Percentiles rank a stretch among this genome's conserved stretches.
phyloP scores from a whole-genome alignment of 2,888 invertebrate genomes.

The Penaeus monodon region DNA sequence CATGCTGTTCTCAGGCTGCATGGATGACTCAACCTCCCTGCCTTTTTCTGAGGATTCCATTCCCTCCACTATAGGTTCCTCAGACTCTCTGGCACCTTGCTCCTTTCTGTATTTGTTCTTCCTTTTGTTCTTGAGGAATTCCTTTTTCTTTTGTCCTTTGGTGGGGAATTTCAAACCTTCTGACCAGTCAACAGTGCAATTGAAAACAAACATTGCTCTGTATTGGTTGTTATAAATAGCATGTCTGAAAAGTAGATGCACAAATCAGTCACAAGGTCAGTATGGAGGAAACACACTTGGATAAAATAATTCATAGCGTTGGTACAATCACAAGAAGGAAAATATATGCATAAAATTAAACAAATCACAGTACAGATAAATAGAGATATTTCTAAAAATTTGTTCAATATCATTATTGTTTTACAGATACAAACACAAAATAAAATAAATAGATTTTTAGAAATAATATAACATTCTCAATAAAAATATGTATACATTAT shows the following conservation, averaged over 20 bases:
- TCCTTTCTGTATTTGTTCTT: conserved; percentile 22
- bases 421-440: too few relatives aligned
- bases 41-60: too few relatives aligned
- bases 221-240: conserved; percentile 74
- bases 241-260: conserved; percentile 69
- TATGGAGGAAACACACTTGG: too few relatives aligned
- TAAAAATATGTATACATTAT: too few relatives aligned
- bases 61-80: too few relatives aligned
- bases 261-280: background rate
- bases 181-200: conserved; percentile 72
- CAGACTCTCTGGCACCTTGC: background rate
- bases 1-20: too few relatives aligned
- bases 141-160: conserved; percentile 67
- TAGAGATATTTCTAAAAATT: conserved; percentile 17
- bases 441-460: too few relatives aligned
- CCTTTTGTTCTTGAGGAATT: conserved; percentile 66
- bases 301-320: too few relatives aligned
- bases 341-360: background rate
- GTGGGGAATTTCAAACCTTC: conserved; percentile 67
- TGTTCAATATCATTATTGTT: too few relatives aligned
- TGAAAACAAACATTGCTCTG: conserved; percentile 76
- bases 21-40: too few relatives aligned
- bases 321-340: background rate
- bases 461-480: too few relatives aligned
- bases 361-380: background rate